Percentiles rank a stretch among this genome's conserved stretches.
Evolutionary conservation across 1,140 invertebrate genomes (phyloP).

Genomic region (Ostrea denselamellosa): DNA sequence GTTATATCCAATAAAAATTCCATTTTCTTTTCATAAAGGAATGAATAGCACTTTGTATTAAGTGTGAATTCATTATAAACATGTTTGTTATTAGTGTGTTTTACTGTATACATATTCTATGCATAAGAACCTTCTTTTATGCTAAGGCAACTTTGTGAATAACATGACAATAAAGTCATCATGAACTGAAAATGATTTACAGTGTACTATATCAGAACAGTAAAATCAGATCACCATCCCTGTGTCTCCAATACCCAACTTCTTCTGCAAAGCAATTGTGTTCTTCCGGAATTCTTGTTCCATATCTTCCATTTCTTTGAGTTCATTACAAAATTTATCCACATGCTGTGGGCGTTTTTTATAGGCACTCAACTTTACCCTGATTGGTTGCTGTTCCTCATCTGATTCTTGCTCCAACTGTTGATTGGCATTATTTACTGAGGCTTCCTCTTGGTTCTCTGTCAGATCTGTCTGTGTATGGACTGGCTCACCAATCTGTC

Average conservation of each 20-base stretch:
- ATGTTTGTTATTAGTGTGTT: too few relatives aligned
- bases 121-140: too few relatives aligned
- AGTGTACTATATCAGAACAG: not conserved
- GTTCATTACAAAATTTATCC: slow-evolving; percentile 52
- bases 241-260: slow-evolving; percentile 49
- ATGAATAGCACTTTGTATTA: too few relatives aligned
- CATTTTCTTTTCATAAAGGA: too few relatives aligned
- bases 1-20: too few relatives aligned
- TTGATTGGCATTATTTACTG: not conserved
- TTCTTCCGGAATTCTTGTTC: slow-evolving; percentile 54
- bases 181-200: not conserved
- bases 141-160: too few relatives aligned
- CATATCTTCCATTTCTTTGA: slow-evolving; percentile 54
- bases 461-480: not conserved
- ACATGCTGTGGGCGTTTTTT: slow-evolving; percentile 52
- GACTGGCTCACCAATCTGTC: not conserved
- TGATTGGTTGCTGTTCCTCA: slow-evolving; percentile 37
- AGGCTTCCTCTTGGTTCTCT: slow-evolving; percentile 7
- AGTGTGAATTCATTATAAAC: too few relatives aligned
- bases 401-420: slow-evolving; percentile 36
- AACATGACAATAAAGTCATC: too few relatives aligned
- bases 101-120: too few relatives aligned
- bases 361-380: slow-evolving; percentile 39
- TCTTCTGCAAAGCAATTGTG: slow-evolving; percentile 52
- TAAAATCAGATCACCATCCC: slow-evolving; percentile 45